A percentile compares a stretch with the other conserved stretches of the same genome.
phyloP scores from a whole-genome alignment of 2,797 vertebrate species.

The Coregonus sp. region DNA sequence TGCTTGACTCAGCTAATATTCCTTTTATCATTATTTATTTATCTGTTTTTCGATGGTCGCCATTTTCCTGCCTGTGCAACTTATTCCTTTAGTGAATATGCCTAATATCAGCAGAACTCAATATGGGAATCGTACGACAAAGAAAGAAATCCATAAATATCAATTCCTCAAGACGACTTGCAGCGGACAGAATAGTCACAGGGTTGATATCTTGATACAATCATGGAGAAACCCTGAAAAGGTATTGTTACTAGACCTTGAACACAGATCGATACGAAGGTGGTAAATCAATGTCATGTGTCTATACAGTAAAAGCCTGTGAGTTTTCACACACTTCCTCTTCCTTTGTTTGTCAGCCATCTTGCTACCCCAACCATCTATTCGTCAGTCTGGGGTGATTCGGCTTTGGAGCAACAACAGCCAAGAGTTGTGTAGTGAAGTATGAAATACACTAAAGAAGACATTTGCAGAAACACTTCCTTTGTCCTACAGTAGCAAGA shows the following conservation, averaged over 20 bases:
- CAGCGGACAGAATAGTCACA: not conserved
- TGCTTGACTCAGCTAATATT: slow-evolving; percentile 2
- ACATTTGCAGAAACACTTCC: not conserved
- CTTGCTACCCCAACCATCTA: slow-evolving; percentile 16
- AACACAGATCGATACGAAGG: not conserved
- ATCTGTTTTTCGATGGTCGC: not conserved
- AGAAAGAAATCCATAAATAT: slow-evolving; percentile 9
- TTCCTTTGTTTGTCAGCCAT: slow-evolving; percentile 34
- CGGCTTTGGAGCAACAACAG: not conserved
- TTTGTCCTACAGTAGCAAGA: not conserved
- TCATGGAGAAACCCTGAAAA: slow-evolving; percentile 16
- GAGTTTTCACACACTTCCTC: not conserved
- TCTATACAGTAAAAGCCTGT: slow-evolving; percentile 15
- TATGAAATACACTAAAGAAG: slow-evolving; percentile 16
- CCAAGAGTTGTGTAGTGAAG: not conserved
- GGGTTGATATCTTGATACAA: slow-evolving; percentile 7
- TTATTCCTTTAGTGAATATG: not conserved
- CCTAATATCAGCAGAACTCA: not conserved
- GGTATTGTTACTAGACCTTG: slow-evolving; percentile 3
- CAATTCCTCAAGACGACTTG: not conserved
- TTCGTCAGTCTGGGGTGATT: slow-evolving; percentile 7
- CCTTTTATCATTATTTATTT: not conserved
- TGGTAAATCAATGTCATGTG: slow-evolving; percentile 30
- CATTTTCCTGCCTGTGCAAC: slow-evolving; percentile 3
- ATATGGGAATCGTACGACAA: not conserved